Percentiles rank a stretch among this genome's conserved stretches.
phyloP scores from a whole-genome alignment of 2,113 vertebrate genomes.

The Acrocephalus arundinaceus region DNA sequence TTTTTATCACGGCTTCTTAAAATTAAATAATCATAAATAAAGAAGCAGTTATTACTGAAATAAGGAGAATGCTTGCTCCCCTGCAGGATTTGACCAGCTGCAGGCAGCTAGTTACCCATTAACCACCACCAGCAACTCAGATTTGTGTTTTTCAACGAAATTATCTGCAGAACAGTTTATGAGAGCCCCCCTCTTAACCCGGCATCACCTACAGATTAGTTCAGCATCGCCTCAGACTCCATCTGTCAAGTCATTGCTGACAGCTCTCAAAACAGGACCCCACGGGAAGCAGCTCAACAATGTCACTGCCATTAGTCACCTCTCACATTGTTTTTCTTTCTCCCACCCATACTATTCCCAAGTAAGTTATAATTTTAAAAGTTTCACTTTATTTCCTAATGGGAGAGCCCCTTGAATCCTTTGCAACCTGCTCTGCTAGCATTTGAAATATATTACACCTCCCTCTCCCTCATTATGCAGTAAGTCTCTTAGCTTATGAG shows the following conservation, averaged over 20 bases:
- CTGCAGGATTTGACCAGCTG: not conserved
- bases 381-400: not conserved
- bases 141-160: not conserved
- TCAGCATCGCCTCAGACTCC: not conserved
- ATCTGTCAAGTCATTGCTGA: not conserved
- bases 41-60: not conserved
- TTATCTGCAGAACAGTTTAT: not conserved
- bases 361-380: not conserved
- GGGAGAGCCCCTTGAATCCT: not conserved
- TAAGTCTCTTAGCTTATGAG: conserved; percentile 42
- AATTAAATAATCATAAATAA: not conserved
- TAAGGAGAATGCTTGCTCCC: not conserved
- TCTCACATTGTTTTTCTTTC: not conserved
- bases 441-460: not conserved
- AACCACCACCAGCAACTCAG: not conserved
- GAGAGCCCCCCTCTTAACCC: not conserved
- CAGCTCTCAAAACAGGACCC: not conserved
- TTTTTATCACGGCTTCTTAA: not conserved
- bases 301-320: not conserved
- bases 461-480: not conserved
- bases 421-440: not conserved
- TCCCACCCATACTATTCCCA: not conserved
- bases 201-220: not conserved
- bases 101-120: not conserved
- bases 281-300: not conserved